Evolutionary conservation across 2,113 vertebrate species (phyloP), one percentile per base, ranked within the genome.

Genomic region (Capreolus pygargus): DNA sequence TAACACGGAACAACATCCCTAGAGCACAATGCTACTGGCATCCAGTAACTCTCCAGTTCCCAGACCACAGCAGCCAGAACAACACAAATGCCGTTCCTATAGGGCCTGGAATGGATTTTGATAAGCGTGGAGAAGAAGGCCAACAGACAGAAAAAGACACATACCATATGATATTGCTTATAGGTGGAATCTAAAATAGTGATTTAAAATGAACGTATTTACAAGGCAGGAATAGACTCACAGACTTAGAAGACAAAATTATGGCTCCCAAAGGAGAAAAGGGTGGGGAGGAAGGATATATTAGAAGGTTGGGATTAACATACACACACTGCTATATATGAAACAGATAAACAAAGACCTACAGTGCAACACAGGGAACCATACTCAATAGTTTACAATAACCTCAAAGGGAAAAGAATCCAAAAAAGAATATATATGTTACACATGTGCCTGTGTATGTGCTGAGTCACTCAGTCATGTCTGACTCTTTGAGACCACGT

Each of bases 1-100:
- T 16, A n/a, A 2, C 36, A 8, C 0, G 10, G 14, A 33, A 5
- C 1, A 10, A 1, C 36, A 23, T 15, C 14, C n/a, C 39, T 8
- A 13, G 8, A 30, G 12, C 19, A 7, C 61, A 4, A 5, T 15
- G 27, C 3, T 52, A 9, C 28, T 43, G 21, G n/a, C 2, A 60
- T 39, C 74, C 3, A 6, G 70, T 7, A 50, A 45, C 12, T 19
- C 64, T 70, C 19, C 50, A 45, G 52, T 4, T 2, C 52, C 58
- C 14, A n/a, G n/a, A 3, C 21, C 2, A 2, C 15, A 61, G 28
- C 25, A 43, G 58, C 84, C 16, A 12, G 70, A 60, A 45, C 61
- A 16, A 2, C 25, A 15, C 33, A 12, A 36, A 74, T 19, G 45
- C 84, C n/a, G 6, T 11, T 70, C 43, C 39, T 12, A 6, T 10